phyloP scores from a whole-genome alignment of 2,113 vertebrate genomes.

The Forbesichthys agassizii region DNA sequence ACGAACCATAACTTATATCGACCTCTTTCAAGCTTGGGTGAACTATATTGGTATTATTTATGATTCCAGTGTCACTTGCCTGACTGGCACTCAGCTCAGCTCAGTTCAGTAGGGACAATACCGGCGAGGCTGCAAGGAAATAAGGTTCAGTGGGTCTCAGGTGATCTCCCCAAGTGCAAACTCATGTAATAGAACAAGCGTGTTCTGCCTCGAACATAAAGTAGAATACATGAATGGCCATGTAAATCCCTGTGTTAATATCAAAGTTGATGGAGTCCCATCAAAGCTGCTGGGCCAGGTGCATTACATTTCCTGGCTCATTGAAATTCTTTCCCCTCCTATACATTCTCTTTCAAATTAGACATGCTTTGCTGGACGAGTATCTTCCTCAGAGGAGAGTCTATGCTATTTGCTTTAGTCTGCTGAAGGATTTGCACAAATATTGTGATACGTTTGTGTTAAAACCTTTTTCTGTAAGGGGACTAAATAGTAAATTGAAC shows the following conservation, averaged over 20 bases:
- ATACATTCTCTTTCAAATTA: conserved; percentile 63
- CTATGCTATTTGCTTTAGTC: conserved; percentile 41
- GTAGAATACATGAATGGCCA: conserved; percentile 63
- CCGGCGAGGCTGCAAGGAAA: not conserved
- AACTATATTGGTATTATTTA: conserved; percentile 49
- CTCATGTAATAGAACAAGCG: conserved; percentile 65
- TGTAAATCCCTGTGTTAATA: conserved; percentile 68
- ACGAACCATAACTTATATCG: conserved; percentile 36
- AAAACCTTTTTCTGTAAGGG: conserved; percentile 30
- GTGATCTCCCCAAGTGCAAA: conserved; percentile 64
- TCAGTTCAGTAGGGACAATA: conserved; percentile 34
- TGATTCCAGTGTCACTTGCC: conserved; percentile 44
- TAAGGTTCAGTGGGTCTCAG: conserved; percentile 53
- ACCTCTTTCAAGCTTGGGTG: conserved; percentile 29
- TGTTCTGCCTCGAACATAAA: conserved; percentile 57
- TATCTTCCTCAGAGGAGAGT: conserved; percentile 34
- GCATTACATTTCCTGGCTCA: conserved; percentile 77
- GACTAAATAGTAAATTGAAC: conserved; percentile 34
- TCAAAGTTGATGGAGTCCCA: conserved; percentile 69
- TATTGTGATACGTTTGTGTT: conserved; percentile 45
- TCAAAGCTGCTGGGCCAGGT: conserved; percentile 69
- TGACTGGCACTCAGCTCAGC: conserved; percentile 28
- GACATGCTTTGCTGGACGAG: conserved; percentile 67
- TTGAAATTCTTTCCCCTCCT: conserved; percentile 55
- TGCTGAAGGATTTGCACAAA: conserved; percentile 46